A percentile compares a stretch with the other conserved stretches of the same genome.
Conservation (phyloP, 2,797 vertebrate genomes). For the Premnoplex brunnescens region DNA sequence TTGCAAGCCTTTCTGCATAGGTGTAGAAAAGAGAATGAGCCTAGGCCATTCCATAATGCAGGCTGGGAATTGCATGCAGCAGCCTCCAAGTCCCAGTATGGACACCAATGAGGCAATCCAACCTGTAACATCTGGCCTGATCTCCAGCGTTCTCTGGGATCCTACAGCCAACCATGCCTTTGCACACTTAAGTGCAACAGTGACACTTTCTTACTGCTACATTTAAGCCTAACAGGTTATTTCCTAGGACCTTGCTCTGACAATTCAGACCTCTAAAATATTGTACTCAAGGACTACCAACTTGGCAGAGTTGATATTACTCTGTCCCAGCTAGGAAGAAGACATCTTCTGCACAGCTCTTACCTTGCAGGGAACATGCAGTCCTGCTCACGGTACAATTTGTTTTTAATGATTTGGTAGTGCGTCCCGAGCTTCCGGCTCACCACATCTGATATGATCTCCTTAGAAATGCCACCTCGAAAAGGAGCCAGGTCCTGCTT, state of each 20-base stretch:
- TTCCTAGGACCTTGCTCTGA: not conserved
- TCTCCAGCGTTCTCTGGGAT: not conserved
- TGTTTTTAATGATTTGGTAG: constrained; percentile 90
- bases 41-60: not conserved
- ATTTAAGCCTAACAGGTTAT: not conserved
- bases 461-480: constrained; percentile 83
- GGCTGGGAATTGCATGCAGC: not conserved
- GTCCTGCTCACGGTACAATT: constrained; percentile 89
- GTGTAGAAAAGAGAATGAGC: not conserved
- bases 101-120: not conserved
- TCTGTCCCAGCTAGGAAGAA: not conserved
- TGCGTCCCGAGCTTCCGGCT: constrained; percentile 89
- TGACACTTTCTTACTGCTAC: not conserved
- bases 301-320: not conserved
- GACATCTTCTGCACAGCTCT: not conserved
- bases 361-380: constrained; percentile 98
- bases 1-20: not conserved
- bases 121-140: not conserved
- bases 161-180: not conserved
- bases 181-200: not conserved
- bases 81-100: not conserved
- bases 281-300: not conserved
- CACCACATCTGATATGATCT: constrained; percentile 81
- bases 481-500: constrained; percentile 87
- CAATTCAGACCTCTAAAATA: not conserved